Percentiles rank a stretch among this genome's conserved stretches.
These are phyloP conservation scores for Tricholauxania praeusta DNA, from an alignment of 2,888 invertebrate species.

Conservation along the genomic window DNA sequence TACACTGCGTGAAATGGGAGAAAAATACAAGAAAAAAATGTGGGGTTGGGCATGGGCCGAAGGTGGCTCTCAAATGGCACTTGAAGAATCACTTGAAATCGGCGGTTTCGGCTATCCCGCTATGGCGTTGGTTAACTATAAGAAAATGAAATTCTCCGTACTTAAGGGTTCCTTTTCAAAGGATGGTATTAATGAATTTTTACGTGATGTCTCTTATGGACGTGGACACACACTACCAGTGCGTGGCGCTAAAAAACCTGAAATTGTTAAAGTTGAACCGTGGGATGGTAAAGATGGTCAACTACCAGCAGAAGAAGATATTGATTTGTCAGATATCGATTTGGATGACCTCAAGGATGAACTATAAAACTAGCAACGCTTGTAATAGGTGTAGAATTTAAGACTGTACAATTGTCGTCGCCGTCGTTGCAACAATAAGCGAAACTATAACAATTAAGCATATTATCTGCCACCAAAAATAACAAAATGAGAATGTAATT, in stretches of 20 bases:
- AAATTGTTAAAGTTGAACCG: constrained; percentile 75
- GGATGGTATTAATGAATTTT: constrained; percentile 95
- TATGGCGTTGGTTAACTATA: constrained; percentile 94
- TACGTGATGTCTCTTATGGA: constrained; percentile 92
- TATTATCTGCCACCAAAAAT: too few relatives aligned
- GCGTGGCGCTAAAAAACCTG: constrained; percentile 84
- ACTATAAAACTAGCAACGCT: constrained; percentile 50
- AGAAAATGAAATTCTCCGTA: constrained; percentile 96
- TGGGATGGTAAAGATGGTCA: constrained; percentile 98
- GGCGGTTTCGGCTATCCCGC: constrained; percentile 99
- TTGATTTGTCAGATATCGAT: constrained; percentile 91
- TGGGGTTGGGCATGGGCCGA: constrained; percentile 99
- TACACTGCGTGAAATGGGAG: constrained; percentile 80
- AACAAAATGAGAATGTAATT: constrained; percentile 12
- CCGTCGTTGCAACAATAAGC: background rate
- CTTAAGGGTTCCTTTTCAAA: constrained; percentile 94
- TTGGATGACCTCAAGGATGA: constrained; percentile 74
- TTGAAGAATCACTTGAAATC: constrained; percentile 92
- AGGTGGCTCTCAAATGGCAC: constrained; percentile 83
- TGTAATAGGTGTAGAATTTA: too few relatives aligned
- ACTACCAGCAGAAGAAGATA: constrained; percentile 83
- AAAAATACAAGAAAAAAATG: constrained; percentile 92
- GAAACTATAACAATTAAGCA: constrained; percentile 11
- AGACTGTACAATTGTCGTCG: too few relatives aligned
- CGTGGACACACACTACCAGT: constrained; percentile 92